Percentiles rank a stretch among this genome's conserved stretches.
These are phyloP conservation scores for Sebastolobus alascanus DNA, from an alignment of 2,797 vertebrate species.

Conservation along the genomic window DNA sequence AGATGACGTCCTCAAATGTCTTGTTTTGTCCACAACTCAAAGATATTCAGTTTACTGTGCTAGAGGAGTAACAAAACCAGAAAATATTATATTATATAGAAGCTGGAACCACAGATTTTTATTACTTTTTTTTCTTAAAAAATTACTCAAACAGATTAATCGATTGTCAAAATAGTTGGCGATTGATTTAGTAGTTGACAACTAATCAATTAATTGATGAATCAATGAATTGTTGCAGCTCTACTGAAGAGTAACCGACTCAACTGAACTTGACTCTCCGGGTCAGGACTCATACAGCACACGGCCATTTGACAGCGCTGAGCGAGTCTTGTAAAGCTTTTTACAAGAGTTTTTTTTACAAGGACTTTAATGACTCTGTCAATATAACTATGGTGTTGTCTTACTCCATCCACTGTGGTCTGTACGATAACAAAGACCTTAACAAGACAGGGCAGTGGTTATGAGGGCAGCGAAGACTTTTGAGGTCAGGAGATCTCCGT, in stretches of 20 bases:
- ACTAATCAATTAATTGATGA: too few species aligned
- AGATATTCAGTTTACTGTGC: too few species aligned
- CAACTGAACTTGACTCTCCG: conserved; percentile 32
- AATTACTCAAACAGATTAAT: too few species aligned
- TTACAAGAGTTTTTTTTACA: conserved; percentile 76
- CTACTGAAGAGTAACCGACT: conserved; percentile 29
- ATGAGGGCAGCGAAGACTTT: conserved; percentile 27
- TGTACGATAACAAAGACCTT: conserved; percentile 39
- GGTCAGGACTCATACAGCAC: conserved; percentile 50
- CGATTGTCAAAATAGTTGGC: too few species aligned
- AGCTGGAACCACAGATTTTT: too few species aligned
- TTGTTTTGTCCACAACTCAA: too few species aligned
- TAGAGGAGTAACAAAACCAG: too few species aligned
- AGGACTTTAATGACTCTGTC: conserved; percentile 66
- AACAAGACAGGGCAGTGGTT: conserved; percentile 43
- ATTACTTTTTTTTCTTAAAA: too few species aligned
- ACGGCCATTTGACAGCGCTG: conserved; percentile 11
- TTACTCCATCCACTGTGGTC: conserved; percentile 44
- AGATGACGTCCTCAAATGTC: too few species aligned
- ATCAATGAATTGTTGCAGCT: rapidly evolving
- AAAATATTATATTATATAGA: too few species aligned
- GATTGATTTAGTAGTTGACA: too few species aligned
- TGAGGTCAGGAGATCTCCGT: conserved; percentile 14
- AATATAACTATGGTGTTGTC: conserved; percentile 60
- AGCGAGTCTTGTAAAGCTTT: conserved; percentile 63